These are phyloP conservation scores for Scaptomyza hsui DNA, from an alignment of 1,140 invertebrate species.

Conservation along the genomic window DNA sequence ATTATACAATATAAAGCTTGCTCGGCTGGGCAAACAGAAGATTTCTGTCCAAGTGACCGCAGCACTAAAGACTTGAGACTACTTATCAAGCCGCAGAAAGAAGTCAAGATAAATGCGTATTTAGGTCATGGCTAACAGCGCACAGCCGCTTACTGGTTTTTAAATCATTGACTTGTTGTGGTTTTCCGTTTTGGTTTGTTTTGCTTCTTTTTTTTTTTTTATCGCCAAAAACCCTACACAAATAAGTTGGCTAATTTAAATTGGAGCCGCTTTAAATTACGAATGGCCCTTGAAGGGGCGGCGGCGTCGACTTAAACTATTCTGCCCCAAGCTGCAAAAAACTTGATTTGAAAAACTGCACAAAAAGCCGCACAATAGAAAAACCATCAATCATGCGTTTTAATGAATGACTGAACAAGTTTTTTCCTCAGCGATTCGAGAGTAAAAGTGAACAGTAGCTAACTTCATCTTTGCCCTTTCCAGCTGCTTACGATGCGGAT, in stretches of 20 bases:
- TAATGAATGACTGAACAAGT: constrained; percentile 50
- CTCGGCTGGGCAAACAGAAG: constrained; percentile 32
- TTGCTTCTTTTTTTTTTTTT: constrained; percentile 20
- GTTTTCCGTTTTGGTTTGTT: constrained; percentile 29
- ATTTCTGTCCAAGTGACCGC: constrained; percentile 11
- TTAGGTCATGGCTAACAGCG: constrained; percentile 78
- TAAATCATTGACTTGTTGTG: constrained; percentile 17
- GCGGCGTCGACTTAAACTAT: constrained; percentile 1
- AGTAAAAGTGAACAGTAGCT: constrained; percentile 17
- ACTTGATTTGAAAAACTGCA: constrained; percentile 7
- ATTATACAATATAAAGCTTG: constrained; percentile 52
- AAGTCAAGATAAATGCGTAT: constrained; percentile 79
- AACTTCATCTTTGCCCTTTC: constrained; percentile 19
- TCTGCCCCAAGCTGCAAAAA: constrained; percentile 14
- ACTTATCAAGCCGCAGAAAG: constrained; percentile 51
- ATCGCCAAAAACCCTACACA: constrained; percentile 45
- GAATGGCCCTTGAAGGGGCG: neutral
- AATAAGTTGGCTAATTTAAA: constrained; percentile 73
- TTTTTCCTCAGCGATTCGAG: neutral
- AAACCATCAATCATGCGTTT: constrained; percentile 68
- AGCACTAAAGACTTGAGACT: too few species aligned
- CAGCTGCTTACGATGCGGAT: constrained; percentile 27
- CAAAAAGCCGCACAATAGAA: constrained; percentile 41
- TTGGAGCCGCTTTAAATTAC: constrained; percentile 52
- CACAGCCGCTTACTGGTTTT: constrained; percentile 72